Percentiles rank a stretch among this genome's conserved stretches.
Conservation (phyloP, 2,888 invertebrate genomes). For the Eupeodes luniger region DNA sequence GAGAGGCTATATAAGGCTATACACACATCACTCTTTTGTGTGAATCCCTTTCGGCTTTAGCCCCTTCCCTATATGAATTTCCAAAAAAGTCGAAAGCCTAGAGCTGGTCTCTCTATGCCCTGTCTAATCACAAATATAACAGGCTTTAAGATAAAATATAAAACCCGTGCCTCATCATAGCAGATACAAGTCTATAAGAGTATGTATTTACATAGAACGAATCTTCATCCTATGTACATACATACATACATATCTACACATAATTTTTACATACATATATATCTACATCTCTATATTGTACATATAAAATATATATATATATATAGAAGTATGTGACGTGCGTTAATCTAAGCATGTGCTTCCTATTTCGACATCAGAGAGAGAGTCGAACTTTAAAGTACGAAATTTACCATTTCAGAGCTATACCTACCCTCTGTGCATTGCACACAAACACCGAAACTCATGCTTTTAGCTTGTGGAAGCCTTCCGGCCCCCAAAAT, state of each 20-base stretch:
- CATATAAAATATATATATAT: background rate
- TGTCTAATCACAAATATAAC: conserved; percentile 72
- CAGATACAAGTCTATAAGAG: background rate
- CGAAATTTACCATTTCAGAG: conserved; percentile 63
- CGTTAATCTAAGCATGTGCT: conserved; percentile 76
- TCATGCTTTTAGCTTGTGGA: conserved; percentile 37
- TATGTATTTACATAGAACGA: background rate
- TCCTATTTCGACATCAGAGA: conserved; percentile 67
- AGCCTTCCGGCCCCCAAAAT: conserved; percentile 72
- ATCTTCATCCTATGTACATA: conserved; percentile 20
- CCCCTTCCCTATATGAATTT: background rate
- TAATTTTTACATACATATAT: conserved; percentile 28
- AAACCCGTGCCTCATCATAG: conserved; percentile 58
- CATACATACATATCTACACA: background rate
- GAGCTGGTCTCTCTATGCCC: conserved; percentile 46
- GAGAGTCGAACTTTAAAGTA: conserved; percentile 71
- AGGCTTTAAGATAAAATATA: conserved; percentile 73
- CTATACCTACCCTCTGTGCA: conserved; percentile 51
- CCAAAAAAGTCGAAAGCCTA: conserved; percentile 8
- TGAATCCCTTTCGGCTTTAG: background rate
- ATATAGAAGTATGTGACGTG: conserved; percentile 63
- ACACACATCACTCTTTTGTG: conserved; percentile 16
- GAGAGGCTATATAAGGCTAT: background rate
- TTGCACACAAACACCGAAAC: conserved; percentile 38
- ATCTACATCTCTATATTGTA: background rate